Evolutionary conservation across 2,888 invertebrate genomes (phyloP).

Genomic region (Ectobius pallidus): DNA sequence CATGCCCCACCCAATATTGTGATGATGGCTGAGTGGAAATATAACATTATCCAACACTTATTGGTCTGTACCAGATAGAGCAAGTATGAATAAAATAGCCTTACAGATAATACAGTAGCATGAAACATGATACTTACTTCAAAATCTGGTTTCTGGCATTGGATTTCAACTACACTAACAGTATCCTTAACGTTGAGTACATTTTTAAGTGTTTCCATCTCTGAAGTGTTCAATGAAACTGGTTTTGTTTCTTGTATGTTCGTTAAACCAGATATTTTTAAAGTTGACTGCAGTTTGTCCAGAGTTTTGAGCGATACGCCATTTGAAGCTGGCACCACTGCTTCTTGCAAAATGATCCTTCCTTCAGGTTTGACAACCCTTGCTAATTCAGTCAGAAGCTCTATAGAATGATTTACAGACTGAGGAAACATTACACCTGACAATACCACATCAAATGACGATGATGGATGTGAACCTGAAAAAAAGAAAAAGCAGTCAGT

Average conservation of each 20-base stretch:
- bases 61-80: too few relatives aligned
- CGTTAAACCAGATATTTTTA: slow-evolving; percentile 71
- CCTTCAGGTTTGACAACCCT: slow-evolving; percentile 70
- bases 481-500: background rate
- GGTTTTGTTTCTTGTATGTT: slow-evolving; percentile 50
- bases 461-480: slow-evolving; percentile 62
- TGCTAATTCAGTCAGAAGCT: slow-evolving; percentile 62
- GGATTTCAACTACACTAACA: slow-evolving; percentile 48
- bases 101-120: too few relatives aligned
- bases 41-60: too few relatives aligned
- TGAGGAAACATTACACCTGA: slow-evolving; percentile 60
- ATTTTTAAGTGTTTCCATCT: slow-evolving; percentile 41
- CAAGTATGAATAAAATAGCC: too few relatives aligned
- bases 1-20: too few relatives aligned
- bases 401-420: slow-evolving; percentile 54
- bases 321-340: slow-evolving; percentile 37
- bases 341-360: slow-evolving; percentile 60
- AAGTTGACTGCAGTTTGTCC: slow-evolving; percentile 53
- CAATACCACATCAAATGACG: slow-evolving; percentile 67
- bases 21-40: too few relatives aligned
- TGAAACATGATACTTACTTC: slow-evolving; percentile 66
- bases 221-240: slow-evolving; percentile 48
- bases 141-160: slow-evolving; percentile 71
- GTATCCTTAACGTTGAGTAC: slow-evolving; percentile 32
- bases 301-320: slow-evolving; percentile 49